Percentiles rank a stretch among this genome's conserved stretches.
Evolutionary conservation across 2,888 invertebrate species (phyloP).

Genomic region (Nymphalis polychloros): DNA sequence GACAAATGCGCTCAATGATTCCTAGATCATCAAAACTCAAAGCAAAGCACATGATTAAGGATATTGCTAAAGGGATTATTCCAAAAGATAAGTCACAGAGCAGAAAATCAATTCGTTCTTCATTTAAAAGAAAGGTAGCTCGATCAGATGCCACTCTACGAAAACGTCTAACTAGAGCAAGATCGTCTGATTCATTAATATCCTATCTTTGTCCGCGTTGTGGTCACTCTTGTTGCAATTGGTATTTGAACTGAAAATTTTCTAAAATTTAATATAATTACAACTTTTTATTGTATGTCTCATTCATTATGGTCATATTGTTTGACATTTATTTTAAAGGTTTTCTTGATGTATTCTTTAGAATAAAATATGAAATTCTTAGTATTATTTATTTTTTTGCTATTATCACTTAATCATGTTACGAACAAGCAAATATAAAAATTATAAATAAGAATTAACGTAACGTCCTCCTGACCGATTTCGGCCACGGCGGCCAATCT

Average conservation of each 20-base stretch:
- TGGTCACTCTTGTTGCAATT: constrained; percentile 27
- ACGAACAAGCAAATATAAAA: too few relatives aligned
- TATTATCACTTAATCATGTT: too few relatives aligned
- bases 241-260: constrained; percentile 1
- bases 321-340: too few relatives aligned
- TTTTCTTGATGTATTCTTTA: too few relatives aligned
- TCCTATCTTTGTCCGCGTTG: constrained; percentile 26
- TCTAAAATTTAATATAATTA: too few relatives aligned
- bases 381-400: too few relatives aligned
- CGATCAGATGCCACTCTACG: constrained; percentile 17
- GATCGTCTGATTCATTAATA: neutral
- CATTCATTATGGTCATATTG: too few relatives aligned
- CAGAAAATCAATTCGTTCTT: constrained; percentile 3
- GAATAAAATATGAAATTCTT: too few relatives aligned
- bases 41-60: constrained; percentile 44
- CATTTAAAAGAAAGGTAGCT: constrained; percentile 10
- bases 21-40: constrained; percentile 49
- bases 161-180: neutral
- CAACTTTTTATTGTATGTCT: too few relatives aligned
- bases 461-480: too few relatives aligned
- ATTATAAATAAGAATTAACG: too few relatives aligned
- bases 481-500: too few relatives aligned
- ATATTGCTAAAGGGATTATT: constrained; percentile 39
- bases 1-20: constrained; percentile 41
- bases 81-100: constrained; percentile 1